A percentile compares a stretch with the other conserved stretches of the same genome.
phyloP scores from a whole-genome alignment of 2,113 vertebrate genomes.

The Bos taurus region DNA sequence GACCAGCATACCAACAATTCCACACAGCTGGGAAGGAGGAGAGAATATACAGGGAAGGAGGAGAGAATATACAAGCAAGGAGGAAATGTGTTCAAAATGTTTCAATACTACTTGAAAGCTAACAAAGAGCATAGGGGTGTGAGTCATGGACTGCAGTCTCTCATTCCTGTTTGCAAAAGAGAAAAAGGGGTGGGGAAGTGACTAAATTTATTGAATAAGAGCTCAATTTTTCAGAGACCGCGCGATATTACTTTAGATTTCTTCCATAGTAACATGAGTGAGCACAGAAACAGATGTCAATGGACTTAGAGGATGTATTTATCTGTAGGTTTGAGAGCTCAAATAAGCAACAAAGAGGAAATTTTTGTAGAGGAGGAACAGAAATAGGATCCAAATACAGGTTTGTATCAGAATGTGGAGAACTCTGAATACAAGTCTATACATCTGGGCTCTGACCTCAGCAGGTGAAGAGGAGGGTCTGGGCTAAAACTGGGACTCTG shows the following conservation, averaged over 20 bases:
- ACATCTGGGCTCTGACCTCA: not conserved
- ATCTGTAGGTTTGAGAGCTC: not conserved
- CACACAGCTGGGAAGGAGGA: not conserved
- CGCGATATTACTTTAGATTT: not conserved
- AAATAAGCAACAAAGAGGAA: not conserved
- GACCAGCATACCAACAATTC: not conserved
- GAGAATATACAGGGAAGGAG: not conserved
- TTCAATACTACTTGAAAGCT: not conserved
- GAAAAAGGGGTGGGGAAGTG: accelerated
- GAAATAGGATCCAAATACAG: not conserved
- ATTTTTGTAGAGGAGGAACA: not conserved
- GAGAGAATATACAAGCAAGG: not conserved
- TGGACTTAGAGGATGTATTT: not conserved
- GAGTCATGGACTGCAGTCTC: not conserved
- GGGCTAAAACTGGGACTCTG: not conserved
- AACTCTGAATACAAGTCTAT: not conserved
- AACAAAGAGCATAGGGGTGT: not conserved
- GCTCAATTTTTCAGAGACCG: not conserved
- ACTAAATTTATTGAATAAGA: not conserved
- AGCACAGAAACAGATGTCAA: not conserved
- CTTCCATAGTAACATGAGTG: not conserved
- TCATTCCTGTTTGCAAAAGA: not conserved
- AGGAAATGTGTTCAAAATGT: not conserved
- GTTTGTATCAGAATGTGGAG: not conserved
- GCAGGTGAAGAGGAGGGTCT: not conserved